Evolutionary conservation across 2,113 vertebrate genomes (phyloP).

Genomic region (Dermatemys mawii): DNA sequence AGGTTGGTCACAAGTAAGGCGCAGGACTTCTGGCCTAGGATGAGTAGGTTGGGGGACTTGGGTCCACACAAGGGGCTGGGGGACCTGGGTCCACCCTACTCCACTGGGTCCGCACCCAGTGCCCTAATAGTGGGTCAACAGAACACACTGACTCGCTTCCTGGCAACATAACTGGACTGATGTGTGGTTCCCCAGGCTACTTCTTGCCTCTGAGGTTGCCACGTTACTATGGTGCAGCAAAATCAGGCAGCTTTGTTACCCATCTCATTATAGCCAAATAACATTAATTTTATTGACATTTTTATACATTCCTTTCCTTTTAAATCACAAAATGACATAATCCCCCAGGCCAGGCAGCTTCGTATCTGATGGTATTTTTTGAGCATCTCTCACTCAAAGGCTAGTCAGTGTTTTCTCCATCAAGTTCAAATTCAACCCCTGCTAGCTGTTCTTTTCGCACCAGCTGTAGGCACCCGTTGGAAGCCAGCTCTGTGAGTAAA

Average conservation of each 20-base stretch:
- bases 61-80: too few species aligned
- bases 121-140: not conserved
- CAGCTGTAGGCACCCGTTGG: not conserved
- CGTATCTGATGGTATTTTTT: not conserved
- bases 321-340: not conserved
- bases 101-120: too few species aligned
- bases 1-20: not conserved
- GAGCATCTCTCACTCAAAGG: not conserved
- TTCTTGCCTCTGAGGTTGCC: too few species aligned
- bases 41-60: too few species aligned
- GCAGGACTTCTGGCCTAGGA: too few species aligned
- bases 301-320: not conserved
- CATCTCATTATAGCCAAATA: not conserved
- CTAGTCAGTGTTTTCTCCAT: not conserved
- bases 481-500: not conserved
- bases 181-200: too few species aligned
- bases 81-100: too few species aligned
- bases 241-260: not conserved
- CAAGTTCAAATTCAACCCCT: constrained; percentile 4
- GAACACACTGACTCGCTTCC: too few species aligned
- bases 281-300: not conserved
- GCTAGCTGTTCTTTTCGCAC: not conserved
- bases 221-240: not conserved
- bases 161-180: too few species aligned
- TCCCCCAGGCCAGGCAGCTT: not conserved